A percentile compares a stretch with the other conserved stretches of the same genome.
Evolutionary conservation across 92 coral and sea anemone species (phyloP).

Genomic region (Actinernus sp.): DNA sequence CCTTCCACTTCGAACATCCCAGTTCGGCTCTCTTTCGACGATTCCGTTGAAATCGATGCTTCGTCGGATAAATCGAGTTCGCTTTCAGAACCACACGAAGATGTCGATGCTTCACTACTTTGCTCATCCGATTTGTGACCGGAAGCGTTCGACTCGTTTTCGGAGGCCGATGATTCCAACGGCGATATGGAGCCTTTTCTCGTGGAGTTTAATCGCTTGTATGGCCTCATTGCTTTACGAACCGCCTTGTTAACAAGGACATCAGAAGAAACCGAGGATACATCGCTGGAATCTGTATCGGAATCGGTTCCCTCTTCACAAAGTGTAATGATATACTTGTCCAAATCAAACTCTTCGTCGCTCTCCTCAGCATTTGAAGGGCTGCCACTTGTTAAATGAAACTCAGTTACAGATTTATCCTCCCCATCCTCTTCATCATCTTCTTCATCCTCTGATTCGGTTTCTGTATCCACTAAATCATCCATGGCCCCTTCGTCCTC

Average conservation of each 20-base stretch:
- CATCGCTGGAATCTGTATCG: slow-evolving; percentile 31
- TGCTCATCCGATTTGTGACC: background rate
- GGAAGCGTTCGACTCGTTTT: background rate
- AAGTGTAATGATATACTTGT: slow-evolving; percentile 43
- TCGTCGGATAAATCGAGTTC: slow-evolving; percentile 17
- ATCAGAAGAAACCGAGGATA: slow-evolving; percentile 24
- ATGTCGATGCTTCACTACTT: background rate
- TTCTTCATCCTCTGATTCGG: background rate
- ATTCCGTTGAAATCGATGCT: slow-evolving; percentile 30
- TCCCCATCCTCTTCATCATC: slow-evolving; percentile 3
- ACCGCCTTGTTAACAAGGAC: slow-evolving; percentile 18
- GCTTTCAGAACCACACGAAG: slow-evolving; percentile 9
- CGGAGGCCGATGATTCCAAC: background rate
- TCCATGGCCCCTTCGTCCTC: background rate
- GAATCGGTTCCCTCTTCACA: slow-evolving; percentile 17
- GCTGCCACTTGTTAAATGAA: background rate
- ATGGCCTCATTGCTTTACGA: slow-evolving; percentile 27
- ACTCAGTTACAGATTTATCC: slow-evolving; percentile 3
- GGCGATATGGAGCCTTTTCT: no score
- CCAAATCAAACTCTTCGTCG: slow-evolving; percentile 45
- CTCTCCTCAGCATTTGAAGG: background rate
- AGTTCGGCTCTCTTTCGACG: slow-evolving; percentile 7
- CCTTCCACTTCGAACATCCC: slow-evolving; percentile 21
- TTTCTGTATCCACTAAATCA: slow-evolving; percentile 1
- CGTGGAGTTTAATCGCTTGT: slow-evolving; percentile 1